Evolutionary conservation across 2,888 invertebrate species (phyloP).

Genomic region (Tetrapedia diversipes): DNA sequence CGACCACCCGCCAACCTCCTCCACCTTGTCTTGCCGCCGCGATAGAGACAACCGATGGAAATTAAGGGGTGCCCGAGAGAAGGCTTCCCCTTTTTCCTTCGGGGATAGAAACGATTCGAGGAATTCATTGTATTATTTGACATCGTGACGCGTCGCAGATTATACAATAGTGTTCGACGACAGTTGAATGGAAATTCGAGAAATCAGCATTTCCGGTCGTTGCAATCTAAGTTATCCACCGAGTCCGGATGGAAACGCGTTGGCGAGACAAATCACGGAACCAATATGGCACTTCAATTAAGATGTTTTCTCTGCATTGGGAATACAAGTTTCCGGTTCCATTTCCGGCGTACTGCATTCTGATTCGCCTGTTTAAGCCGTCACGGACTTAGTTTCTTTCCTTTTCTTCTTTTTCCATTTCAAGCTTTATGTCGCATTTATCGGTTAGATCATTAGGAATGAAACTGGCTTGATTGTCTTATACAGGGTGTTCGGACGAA

Average conservation of each 20-base stretch:
- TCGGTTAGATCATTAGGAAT: too few relatives aligned
- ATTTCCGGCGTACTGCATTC: too few relatives aligned
- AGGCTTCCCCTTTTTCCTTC: too few relatives aligned
- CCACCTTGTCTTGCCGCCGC: conserved; percentile 15
- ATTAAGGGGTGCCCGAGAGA: neutral
- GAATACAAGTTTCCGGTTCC: neutral
- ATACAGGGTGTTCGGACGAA: too few relatives aligned
- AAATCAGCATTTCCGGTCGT: conserved; percentile 12
- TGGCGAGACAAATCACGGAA: neutral
- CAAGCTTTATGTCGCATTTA: too few relatives aligned
- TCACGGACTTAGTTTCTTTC: too few relatives aligned
- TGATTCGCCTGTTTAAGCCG: too few relatives aligned
- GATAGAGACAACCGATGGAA: neutral
- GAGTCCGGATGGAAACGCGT: neutral
- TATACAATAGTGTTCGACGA: neutral
- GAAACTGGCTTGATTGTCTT: too few relatives aligned
- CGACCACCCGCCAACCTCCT: neutral
- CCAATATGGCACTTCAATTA: conserved; percentile 13
- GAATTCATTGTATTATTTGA: too few relatives aligned
- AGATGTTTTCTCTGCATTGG: conserved; percentile 1
- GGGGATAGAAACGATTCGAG: too few relatives aligned
- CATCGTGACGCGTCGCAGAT: too few relatives aligned
- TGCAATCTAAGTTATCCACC: conserved; percentile 6
- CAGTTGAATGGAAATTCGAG: neutral
- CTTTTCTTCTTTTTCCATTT: too few relatives aligned